A percentile compares a stretch with the other conserved stretches of the same genome.
Conservation (phyloP, 2,797 vertebrate genomes). For the Sibirionetta formosa region DNA sequence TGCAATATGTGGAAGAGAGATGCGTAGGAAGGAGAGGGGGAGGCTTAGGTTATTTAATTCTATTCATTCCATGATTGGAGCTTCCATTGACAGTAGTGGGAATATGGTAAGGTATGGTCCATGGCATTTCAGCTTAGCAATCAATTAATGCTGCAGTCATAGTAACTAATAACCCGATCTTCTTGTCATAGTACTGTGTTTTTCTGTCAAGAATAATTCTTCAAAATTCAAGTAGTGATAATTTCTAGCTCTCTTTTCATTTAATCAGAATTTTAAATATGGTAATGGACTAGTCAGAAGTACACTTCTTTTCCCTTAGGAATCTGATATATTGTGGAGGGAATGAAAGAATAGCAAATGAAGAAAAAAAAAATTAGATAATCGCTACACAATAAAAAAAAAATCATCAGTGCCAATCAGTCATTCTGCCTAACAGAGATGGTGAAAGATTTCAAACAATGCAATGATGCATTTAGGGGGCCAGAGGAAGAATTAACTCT, state of each 20-base stretch:
- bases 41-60: conserved; percentile 57
- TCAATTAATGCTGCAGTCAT: conserved; percentile 56
- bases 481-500: not conserved
- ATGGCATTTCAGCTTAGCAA: conserved; percentile 46
- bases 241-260: conserved; percentile 32
- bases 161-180: conserved; percentile 37
- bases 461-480: not conserved
- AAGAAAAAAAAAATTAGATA: not conserved
- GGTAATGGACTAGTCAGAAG: conserved; percentile 23
- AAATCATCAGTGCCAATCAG: not conserved
- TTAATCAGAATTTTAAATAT: conserved; percentile 58
- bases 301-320: conserved; percentile 4
- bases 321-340: not conserved
- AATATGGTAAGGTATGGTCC: conserved; percentile 17
- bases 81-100: conserved; percentile 42
- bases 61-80: conserved; percentile 17
- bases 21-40: not conserved
- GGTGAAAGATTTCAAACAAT: not conserved
- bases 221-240: conserved; percentile 7
- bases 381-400: not conserved
- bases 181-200: not conserved
- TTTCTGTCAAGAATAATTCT: conserved; percentile 16
- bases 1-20: not conserved
- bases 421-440: not conserved
- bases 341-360: conserved; percentile 3